phyloP scores from a whole-genome alignment of 2,888 invertebrate genomes.

The Hypsopygia costalis region DNA sequence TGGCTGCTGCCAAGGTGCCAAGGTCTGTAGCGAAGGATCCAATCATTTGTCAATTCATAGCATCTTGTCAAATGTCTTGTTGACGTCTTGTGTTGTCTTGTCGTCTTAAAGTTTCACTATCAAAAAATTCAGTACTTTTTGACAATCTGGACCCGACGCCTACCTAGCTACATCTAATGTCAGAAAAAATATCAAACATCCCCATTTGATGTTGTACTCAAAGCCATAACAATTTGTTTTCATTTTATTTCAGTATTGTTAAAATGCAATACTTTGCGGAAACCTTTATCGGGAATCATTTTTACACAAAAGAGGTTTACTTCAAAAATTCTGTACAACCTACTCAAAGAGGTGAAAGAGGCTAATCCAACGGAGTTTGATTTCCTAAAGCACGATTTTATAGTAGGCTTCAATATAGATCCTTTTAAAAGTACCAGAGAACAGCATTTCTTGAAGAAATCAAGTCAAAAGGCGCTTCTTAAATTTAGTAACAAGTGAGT shows the following conservation, averaged over 20 bases:
- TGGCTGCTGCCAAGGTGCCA: no score
- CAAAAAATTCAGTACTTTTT: no score
- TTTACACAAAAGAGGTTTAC: conserved; percentile 88
- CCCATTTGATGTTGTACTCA: no score
- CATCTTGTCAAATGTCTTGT: no score
- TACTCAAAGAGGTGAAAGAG: conserved; percentile 78
- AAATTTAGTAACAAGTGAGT: conserved; percentile 69
- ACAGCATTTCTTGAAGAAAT: conserved; percentile 69
- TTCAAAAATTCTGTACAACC: conserved; percentile 86
- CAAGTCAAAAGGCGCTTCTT: conserved; percentile 73
- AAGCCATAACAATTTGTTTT: no score
- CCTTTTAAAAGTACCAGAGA: conserved; percentile 81
- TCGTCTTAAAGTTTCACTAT: no score
- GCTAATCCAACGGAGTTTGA: conserved; percentile 64
- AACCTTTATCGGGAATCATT: conserved; percentile 84
- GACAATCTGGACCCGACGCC: no score
- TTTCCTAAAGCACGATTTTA: conserved; percentile 84
- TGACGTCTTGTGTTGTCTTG: no score
- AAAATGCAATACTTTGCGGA: conserved; percentile 43
- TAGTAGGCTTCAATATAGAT: conserved; percentile 84
- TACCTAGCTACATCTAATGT: no score
- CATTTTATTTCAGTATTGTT: conserved; percentile 41
- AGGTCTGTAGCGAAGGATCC: no score
- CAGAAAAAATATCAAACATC: no score
- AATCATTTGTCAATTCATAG: no score